A percentile compares a stretch with the other conserved stretches of the same genome.
phyloP scores from a whole-genome alignment of 2,888 invertebrate genomes.

The Stratiomys singularior region DNA sequence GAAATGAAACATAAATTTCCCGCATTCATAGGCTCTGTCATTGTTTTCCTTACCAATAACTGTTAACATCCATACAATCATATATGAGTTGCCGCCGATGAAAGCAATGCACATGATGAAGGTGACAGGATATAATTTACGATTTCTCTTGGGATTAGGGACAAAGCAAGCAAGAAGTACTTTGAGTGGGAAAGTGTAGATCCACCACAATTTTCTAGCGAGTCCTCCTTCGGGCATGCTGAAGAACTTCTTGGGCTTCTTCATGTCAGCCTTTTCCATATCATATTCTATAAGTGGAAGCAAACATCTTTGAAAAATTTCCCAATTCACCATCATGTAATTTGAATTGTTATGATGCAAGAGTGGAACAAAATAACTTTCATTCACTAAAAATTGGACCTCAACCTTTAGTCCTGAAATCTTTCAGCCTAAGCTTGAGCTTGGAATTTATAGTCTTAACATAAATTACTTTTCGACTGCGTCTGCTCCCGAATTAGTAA shows the following conservation, averaged over 20 bases:
- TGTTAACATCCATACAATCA: slow-evolving; percentile 93
- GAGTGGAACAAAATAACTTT: too few species aligned
- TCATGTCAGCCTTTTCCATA: background rate
- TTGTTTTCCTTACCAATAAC: slow-evolving; percentile 74
- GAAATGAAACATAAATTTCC: background rate
- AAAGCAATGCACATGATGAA: slow-evolving; percentile 88
- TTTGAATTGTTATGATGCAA: too few species aligned
- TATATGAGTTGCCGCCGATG: slow-evolving; percentile 86
- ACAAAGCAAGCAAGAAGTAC: slow-evolving; percentile 74
- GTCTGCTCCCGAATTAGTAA: too few species aligned
- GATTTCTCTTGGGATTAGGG: slow-evolving; percentile 74
- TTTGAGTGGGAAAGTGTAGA: slow-evolving; percentile 78
- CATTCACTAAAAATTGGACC: too few species aligned
- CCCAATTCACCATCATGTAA: too few species aligned
- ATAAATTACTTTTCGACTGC: too few species aligned
- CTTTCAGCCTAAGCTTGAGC: too few species aligned
- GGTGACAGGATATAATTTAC: slow-evolving; percentile 76
- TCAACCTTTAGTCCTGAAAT: too few species aligned
- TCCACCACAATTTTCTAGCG: slow-evolving; percentile 69
- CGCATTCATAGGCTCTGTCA: background rate
- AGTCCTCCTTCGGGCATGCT: slow-evolving; percentile 63
- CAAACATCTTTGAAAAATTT: too few species aligned
- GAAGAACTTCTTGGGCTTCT: slow-evolving; percentile 64
- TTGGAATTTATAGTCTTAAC: too few species aligned
- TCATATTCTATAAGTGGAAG: slow-evolving; percentile 4